These are phyloP conservation scores for Phylloscopus trochiloides DNA, from an alignment of 2,113 vertebrate species.

Conservation along the genomic window DNA sequence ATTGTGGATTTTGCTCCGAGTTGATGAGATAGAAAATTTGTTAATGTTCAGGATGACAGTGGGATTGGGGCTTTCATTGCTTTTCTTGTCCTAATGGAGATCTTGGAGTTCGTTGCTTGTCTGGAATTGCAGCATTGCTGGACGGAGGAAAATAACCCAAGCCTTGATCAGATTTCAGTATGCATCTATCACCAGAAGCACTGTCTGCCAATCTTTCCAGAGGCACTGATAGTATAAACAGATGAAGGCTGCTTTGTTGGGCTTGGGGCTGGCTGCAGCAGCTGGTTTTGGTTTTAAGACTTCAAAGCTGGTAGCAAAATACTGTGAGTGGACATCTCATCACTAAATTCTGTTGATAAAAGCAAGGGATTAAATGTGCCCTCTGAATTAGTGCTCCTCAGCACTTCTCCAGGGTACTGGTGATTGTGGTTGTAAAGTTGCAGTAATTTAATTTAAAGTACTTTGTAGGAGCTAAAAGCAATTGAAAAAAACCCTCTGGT, in stretches of 20 bases:
- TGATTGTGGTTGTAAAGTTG: not conserved
- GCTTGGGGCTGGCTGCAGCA: slow-evolving; percentile 20
- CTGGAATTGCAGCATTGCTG: slow-evolving; percentile 28
- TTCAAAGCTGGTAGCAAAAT: slow-evolving; percentile 41
- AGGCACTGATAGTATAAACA: slow-evolving; percentile 52
- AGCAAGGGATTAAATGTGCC: not conserved
- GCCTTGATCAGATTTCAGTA: slow-evolving; percentile 46
- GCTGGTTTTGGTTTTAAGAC: slow-evolving; percentile 72
- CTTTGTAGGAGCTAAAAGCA: not conserved
- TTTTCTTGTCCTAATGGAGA: slow-evolving; percentile 26
- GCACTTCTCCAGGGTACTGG: not conserved
- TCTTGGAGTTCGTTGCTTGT: slow-evolving; percentile 39
- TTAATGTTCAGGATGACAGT: not conserved
- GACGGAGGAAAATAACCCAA: slow-evolving; percentile 9
- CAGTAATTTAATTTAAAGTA: not conserved
- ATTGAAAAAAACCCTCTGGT: not conserved
- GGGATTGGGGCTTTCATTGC: not conserved
- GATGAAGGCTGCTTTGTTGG: not conserved
- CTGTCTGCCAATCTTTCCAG: slow-evolving; percentile 49
- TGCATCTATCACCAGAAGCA: slow-evolving; percentile 45
- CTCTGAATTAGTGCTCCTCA: not conserved
- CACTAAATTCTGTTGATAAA: not conserved
- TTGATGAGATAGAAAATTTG: not conserved
- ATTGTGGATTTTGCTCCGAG: not conserved
- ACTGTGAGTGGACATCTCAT: not conserved